Base-by-base conservation (phyloP, 2,113 vertebrate genomes). In the Erythrocercus mccallii region DNA sequence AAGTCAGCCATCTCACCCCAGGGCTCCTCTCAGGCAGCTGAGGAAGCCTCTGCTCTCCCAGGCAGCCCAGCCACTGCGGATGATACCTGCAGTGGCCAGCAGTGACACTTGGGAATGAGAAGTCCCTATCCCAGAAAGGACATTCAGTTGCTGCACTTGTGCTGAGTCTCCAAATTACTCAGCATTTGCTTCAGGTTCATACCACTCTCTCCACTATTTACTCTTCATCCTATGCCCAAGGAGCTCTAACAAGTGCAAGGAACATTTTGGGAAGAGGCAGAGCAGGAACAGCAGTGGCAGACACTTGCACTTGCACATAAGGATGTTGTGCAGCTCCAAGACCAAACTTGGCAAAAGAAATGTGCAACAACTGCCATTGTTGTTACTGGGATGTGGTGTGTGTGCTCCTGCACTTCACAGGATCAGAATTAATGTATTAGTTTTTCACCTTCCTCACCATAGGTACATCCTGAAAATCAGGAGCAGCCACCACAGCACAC, bases 1-100 rank as follows among this genome's bases (percentile, higher is more conserved):
- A 0, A 42, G 40, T 15, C 2, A 6, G 20, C 9, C 66, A 64
- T 25, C 51, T 79, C 10, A 2, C 6, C 23, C 18, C 18, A 14
- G 78, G 60, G 74, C 47, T 86, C 38, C 37, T 31, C 47, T 45
- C 66, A 8, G 10, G 37, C 64, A 77, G 38, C 23, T 4, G 1
- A 72, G 38, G 35, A 86, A 35, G 12, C 45, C 28, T 42, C 5
- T 2, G 9, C 64, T 48, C 27, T 47, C 56, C 69, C 54, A 35
- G 37, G 24, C 73, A 73, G 77, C 64, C 71, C 10, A 8, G 35
- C 15, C 15, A 7, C 57, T 2, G 6, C 10, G 33, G 48, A 23
- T 68, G 71, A 60, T 18, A 83, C 38, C 27, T 2, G 1, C 2
- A 9, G 30, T 27, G 76, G 68, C 38, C 40, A 2, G 1, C 2